Percentiles rank a stretch among this genome's conserved stretches.
These are phyloP conservation scores for Allophyes oxyacanthae DNA, from an alignment of 2,888 invertebrate species.

Conservation along the genomic window DNA sequence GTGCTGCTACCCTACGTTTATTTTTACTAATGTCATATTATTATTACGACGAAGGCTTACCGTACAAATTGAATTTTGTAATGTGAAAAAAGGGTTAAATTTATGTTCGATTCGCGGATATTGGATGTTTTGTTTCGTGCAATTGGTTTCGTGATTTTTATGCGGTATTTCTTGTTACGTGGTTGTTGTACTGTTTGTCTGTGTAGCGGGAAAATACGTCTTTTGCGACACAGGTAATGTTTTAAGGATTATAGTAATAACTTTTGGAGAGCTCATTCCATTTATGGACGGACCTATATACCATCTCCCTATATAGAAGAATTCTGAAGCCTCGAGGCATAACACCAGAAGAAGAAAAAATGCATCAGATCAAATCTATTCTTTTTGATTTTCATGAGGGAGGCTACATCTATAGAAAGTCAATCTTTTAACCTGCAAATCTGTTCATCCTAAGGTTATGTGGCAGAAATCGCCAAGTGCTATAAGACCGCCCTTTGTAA, in stretches of 20 bases:
- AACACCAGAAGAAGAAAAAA: no score
- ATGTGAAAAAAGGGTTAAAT: conserved; percentile 38
- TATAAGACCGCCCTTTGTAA: no score
- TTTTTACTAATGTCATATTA: conserved; percentile 58
- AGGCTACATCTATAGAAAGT: no score
- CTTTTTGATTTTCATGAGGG: no score
- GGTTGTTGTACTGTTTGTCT: neutral
- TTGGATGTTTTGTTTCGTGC: conserved; percentile 25
- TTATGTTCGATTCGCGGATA: conserved; percentile 29
- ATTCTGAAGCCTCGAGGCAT: no score
- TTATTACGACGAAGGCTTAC: conserved; percentile 37
- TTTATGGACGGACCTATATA: no score
- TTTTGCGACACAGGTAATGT: neutral
- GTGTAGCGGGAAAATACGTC: neutral
- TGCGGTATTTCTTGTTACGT: conserved; percentile 4
- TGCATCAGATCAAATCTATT: no score
- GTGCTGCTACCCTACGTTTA: conserved; percentile 46
- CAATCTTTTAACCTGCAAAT: no score
- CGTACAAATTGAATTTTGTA: conserved; percentile 56
- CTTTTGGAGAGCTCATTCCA: neutral
- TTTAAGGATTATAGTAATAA: neutral
- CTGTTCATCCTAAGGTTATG: no score
- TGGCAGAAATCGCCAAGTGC: no score
- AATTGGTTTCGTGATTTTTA: conserved; percentile 33
- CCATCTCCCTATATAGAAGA: no score